Conservation (phyloP, 2,797 vertebrate species). For the Echiichthys vipera region DNA sequence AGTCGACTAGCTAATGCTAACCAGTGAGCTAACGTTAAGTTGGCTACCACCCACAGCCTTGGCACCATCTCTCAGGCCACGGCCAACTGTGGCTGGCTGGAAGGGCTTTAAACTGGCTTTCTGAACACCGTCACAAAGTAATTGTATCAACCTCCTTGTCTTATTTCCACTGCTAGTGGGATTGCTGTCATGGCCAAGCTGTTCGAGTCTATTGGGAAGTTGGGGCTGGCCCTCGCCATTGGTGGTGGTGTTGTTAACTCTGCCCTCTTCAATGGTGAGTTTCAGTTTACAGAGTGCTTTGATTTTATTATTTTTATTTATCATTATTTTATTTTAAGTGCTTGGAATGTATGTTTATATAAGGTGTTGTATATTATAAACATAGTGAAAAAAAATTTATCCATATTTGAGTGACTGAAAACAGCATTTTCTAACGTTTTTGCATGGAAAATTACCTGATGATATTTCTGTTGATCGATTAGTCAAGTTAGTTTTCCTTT, state of each 20-base stretch:
- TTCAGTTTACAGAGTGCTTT: too few species aligned
- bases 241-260: slow-evolving; percentile 95
- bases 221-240: slow-evolving; percentile 92
- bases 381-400: too few species aligned
- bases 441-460: too few species aligned
- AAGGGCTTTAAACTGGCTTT: slow-evolving; percentile 3
- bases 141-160: neutral
- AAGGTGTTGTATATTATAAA: too few species aligned
- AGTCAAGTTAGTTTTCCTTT: too few species aligned
- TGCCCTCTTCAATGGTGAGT: slow-evolving; percentile 95
- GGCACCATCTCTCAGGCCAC: slow-evolving; percentile 58
- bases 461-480: too few species aligned
- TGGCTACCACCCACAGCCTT: slow-evolving; percentile 56
- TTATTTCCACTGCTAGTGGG: slow-evolving; percentile 11
- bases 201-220: slow-evolving; percentile 94
- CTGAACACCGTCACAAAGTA: neutral
- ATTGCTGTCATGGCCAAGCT: slow-evolving; percentile 87
- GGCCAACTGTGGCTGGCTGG: slow-evolving; percentile 3
- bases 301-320: too few species aligned
- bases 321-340: too few species aligned
- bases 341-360: too few species aligned
- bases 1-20: slow-evolving; percentile 31
- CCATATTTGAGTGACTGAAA: too few species aligned
- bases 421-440: too few species aligned
- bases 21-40: slow-evolving; percentile 31